Percentiles rank a stretch among this genome's conserved stretches.
These are phyloP conservation scores for Bursaphelenchus okinawaensis DNA, from an alignment of 2,888 invertebrate species.

Conservation along the genomic window DNA sequence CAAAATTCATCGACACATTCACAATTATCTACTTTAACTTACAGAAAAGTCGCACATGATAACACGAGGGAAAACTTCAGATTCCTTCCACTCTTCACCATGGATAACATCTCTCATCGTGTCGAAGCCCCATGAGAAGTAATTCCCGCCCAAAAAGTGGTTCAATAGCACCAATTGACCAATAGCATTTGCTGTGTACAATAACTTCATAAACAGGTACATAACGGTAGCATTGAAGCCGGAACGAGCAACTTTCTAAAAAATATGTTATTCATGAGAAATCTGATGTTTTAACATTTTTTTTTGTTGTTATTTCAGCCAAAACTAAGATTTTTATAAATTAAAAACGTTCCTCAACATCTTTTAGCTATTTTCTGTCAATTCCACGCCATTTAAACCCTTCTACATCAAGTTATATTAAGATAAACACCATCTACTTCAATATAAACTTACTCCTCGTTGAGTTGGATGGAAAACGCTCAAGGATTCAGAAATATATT, in stretches of 20 bases:
- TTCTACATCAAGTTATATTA: too few relatives aligned
- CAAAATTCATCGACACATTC: too few relatives aligned
- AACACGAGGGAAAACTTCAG: slow-evolving; percentile 59
- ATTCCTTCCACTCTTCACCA: slow-evolving; percentile 57
- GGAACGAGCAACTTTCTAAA: slow-evolving; percentile 22
- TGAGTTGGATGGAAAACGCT: slow-evolving; percentile 24
- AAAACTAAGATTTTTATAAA: too few relatives aligned
- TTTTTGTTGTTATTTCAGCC: too few relatives aligned
- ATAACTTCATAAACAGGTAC: slow-evolving; percentile 58
- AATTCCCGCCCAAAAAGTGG: slow-evolving; percentile 58
- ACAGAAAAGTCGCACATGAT: slow-evolving; percentile 58
- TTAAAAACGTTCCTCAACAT: too few relatives aligned
- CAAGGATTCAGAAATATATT: slow-evolving; percentile 37
- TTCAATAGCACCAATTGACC: slow-evolving; percentile 59
- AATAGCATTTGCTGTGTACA: slow-evolving; percentile 59
- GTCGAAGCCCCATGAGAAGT: slow-evolving; percentile 44
- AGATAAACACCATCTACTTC: not conserved
- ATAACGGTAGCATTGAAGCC: slow-evolving; percentile 53
- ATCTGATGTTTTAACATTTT: not conserved
- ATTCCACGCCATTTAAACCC: too few relatives aligned
- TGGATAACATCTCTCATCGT: slow-evolving; percentile 29
- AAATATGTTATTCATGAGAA: not conserved
- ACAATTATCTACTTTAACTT: too few relatives aligned
- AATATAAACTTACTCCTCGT: slow-evolving; percentile 13
- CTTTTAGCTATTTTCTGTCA: too few relatives aligned